These are phyloP conservation scores for Apogon talboti DNA, from an alignment of 2,797 vertebrate species.

Conservation along the genomic window DNA sequence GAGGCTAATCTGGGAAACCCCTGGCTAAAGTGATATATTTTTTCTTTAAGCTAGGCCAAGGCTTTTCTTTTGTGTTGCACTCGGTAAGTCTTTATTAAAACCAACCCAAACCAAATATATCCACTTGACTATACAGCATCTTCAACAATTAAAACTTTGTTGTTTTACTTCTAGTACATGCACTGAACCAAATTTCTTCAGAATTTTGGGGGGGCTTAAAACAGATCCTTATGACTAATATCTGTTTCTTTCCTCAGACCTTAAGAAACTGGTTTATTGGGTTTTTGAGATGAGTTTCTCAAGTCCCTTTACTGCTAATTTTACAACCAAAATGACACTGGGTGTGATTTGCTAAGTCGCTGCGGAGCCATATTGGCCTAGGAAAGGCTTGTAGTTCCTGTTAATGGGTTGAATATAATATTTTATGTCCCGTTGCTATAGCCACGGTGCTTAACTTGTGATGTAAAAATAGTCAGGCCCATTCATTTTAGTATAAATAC, in stretches of 20 bases:
- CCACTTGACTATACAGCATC: no score
- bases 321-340: conserved; percentile 71
- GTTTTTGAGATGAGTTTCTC: conserved; percentile 56
- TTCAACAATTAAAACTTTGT: no score
- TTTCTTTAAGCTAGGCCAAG: conserved; percentile 13
- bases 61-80: no score
- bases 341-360: conserved; percentile 74
- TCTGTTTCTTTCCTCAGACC: conserved; percentile 38
- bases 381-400: conserved; percentile 73
- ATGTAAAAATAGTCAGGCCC: conserved; percentile 82
- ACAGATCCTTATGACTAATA: neutral
- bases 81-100: no score
- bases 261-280: conserved; percentile 55
- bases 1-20: conserved; percentile 64
- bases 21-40: conserved; percentile 46
- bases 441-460: conserved; percentile 79
- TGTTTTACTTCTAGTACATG: neutral
- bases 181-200: neutral
- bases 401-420: conserved; percentile 81
- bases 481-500: conserved; percentile 83
- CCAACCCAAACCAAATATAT: no score
- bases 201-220: conserved; percentile 26
- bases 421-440: conserved; percentile 83
- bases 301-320: conserved; percentile 73
- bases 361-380: conserved; percentile 76